These are phyloP conservation scores for Aplodontia rufa DNA, from an alignment of 2,113 vertebrate genomes.

Conservation along the genomic window DNA sequence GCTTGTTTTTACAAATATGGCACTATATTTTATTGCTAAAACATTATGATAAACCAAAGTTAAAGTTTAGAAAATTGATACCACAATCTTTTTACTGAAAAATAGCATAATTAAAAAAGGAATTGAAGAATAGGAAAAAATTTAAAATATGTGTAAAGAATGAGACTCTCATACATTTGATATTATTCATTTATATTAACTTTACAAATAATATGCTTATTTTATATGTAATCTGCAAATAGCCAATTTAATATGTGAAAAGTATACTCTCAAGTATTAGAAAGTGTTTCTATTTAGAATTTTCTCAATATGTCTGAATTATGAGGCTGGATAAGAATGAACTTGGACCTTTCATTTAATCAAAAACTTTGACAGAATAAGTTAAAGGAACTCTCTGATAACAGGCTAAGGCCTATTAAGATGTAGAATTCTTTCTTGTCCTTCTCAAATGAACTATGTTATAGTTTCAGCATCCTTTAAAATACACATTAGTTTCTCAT, in stretches of 20 bases:
- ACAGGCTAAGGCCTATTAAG: neutral
- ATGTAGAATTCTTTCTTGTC: neutral
- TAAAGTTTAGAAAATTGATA: neutral
- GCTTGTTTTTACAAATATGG: neutral
- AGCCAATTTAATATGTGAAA: slow-evolving; percentile 60
- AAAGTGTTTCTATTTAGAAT: neutral
- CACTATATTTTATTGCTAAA: neutral
- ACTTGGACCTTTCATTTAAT: slow-evolving; percentile 38
- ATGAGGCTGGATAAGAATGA: slow-evolving; percentile 22
- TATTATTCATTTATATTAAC: neutral
- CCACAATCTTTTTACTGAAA: neutral
- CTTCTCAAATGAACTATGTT: neutral
- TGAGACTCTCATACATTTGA: neutral
- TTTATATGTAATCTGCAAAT: neutral
- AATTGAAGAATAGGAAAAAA: neutral
- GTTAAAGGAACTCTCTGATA: slow-evolving; percentile 37
- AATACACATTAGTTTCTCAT: slow-evolving; percentile 22
- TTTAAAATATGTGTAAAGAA: neutral
- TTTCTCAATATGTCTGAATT: slow-evolving; percentile 41
- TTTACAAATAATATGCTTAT: neutral
- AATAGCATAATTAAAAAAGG: neutral
- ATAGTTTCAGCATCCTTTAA: slow-evolving; percentile 27
- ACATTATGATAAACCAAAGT: neutral
- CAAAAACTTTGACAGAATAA: slow-evolving; percentile 45
- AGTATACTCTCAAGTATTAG: neutral